Base-by-base conservation (phyloP, 92 coral and sea anemone genomes). In the Phenganax marumi region DNA sequence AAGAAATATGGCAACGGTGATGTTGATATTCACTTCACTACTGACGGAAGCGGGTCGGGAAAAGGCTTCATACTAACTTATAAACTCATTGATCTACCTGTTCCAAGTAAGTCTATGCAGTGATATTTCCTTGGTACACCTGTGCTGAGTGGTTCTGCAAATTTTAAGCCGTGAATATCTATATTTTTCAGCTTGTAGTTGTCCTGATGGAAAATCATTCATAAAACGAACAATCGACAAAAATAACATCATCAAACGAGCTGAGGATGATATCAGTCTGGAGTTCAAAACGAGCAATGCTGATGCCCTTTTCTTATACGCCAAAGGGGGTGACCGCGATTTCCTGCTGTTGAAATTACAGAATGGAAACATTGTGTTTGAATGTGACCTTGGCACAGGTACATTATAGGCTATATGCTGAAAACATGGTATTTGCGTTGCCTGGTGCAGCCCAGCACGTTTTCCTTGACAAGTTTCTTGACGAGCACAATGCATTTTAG, bases 351-450 rank as follows among this genome's bases (percentile, higher is more conserved):
- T 95, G 49, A 93, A 88, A 9, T 83, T 92, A 83, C 81, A 85
- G 58, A 85, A 93, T 64, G 93, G 96, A 33, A 91, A 70, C 1
- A 85, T 95, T 25, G 77, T 81, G 52, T 92, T 87, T 76, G 90
- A 89, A 64, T 87, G 83, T 48, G 89, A 95, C 33, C 88, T 95
- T 10, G 98, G 98, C 47, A 95, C 98, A 82, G 98, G 98, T 95
- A 86, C 21, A 84, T 21, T 58, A 7, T 7, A 7, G 65, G 65
- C 13, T 58, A 58, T 58, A 58, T 58, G 21, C 21, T 4, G 16
- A 58, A 7, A 58, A 58, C 3, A 0, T 16, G 47, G 23, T 17
- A 6, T 70, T 12, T 49, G 52, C 39, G 43, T 26, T 69, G 9
- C 21, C 21, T 19, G 21, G 17, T 56, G 6, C 21, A 14, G 16